Percentiles rank a stretch among this genome's conserved stretches.
phyloP scores from a whole-genome alignment of 2,797 vertebrate genomes.

The Diglossa cyanea region DNA sequence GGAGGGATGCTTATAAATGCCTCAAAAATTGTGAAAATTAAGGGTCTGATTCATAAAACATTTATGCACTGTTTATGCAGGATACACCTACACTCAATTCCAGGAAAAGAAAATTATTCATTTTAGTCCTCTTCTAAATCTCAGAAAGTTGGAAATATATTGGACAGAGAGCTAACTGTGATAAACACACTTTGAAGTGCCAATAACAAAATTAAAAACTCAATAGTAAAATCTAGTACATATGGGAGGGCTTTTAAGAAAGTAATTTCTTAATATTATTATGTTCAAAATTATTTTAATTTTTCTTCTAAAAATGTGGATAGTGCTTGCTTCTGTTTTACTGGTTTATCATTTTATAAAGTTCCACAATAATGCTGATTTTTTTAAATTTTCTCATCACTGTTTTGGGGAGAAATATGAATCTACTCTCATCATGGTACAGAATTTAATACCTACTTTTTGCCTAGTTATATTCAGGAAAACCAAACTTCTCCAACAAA shows the following conservation, averaged over 20 bases:
- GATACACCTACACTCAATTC: neutral
- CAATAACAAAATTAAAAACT: neutral
- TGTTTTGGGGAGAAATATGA: neutral
- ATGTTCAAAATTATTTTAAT: neutral
- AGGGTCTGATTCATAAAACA: constrained; percentile 47
- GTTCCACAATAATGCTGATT: neutral
- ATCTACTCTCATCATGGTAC: neutral
- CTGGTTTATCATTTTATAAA: neutral
- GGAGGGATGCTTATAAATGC: neutral
- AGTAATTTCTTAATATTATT: neutral
- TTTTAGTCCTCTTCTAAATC: neutral
- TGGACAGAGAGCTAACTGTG: neutral
- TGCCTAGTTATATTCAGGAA: neutral
- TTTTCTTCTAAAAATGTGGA: neutral
- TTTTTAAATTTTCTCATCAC: neutral
- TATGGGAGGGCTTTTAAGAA: neutral
- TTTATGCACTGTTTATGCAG: constrained; percentile 22
- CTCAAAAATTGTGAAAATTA: constrained; percentile 41
- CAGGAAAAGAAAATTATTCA: neutral
- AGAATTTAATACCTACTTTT: neutral
- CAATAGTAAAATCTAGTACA: neutral
- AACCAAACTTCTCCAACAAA: neutral
- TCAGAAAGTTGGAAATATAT: neutral
- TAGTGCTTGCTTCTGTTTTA: constrained; percentile 7
- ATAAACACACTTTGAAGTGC: constrained; percentile 4